Evolutionary conservation across 2,888 invertebrate genomes (phyloP).

Genomic region (Augiades crinisus): DNA sequence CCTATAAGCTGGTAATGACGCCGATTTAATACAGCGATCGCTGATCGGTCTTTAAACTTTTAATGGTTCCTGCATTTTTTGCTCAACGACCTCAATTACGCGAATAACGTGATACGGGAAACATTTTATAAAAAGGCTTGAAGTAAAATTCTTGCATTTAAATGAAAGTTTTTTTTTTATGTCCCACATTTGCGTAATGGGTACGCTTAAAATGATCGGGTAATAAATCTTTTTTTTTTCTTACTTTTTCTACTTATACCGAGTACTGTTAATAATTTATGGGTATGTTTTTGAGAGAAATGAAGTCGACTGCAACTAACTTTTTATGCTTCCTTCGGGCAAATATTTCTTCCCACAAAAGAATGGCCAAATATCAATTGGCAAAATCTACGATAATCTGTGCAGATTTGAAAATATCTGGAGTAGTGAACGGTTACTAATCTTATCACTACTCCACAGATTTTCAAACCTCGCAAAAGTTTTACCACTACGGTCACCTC

Average conservation of each 20-base stretch:
- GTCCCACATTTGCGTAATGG: constrained; percentile 2
- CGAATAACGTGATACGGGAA: constrained; percentile 19
- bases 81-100: constrained; percentile 22
- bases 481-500: no score
- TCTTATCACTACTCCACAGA: no score
- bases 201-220: background rate
- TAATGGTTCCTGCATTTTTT: constrained; percentile 37
- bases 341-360: no score
- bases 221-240: background rate
- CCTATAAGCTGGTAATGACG: constrained; percentile 40
- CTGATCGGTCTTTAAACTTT: constrained; percentile 44
- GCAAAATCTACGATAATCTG: no score
- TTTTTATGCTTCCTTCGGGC: no score
- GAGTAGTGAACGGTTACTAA: no score
- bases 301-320: no score
- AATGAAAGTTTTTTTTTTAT: background rate
- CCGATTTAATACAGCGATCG: constrained; percentile 51
- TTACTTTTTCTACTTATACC: background rate
- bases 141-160: constrained; percentile 16
- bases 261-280: no score
- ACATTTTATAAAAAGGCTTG: constrained; percentile 17
- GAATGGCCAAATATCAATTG: no score
- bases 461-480: no score
- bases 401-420: no score
- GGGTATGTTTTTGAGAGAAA: no score